Conservation (phyloP, 2,113 vertebrate species). For the Calyptomena viridis region DNA sequence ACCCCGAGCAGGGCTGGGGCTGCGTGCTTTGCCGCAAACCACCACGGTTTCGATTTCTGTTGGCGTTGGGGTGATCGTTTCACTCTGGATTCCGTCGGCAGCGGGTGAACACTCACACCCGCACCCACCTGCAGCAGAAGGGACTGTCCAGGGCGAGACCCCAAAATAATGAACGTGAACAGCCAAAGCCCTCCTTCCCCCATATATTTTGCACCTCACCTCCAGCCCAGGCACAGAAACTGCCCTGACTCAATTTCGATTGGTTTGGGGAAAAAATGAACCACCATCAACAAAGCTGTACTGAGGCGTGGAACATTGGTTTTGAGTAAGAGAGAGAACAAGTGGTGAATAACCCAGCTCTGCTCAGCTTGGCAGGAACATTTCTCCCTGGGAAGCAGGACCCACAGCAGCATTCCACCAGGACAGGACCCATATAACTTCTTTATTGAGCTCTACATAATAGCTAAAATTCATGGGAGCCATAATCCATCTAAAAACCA, state of each 20-base stretch:
- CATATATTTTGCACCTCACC: not conserved
- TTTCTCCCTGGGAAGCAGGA: not conserved
- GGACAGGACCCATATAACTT: not conserved
- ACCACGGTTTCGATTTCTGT: not conserved
- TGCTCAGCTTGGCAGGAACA: not conserved
- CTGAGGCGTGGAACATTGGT: not conserved
- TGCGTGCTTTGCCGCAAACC: not conserved
- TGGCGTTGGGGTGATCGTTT: not conserved
- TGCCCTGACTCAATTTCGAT: fast-evolving
- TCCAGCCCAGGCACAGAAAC: not conserved
- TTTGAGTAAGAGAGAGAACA: not conserved
- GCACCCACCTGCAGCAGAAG: fast-evolving
- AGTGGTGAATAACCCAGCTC: not conserved
- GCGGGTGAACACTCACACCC: fast-evolving
- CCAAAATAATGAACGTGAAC: fast-evolving
- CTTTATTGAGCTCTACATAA: not conserved
- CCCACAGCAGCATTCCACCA: not conserved
- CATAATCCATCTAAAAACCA: not conserved
- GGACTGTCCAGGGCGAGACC: fast-evolving
- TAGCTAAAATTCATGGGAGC: not conserved
- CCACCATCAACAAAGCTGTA: fast-evolving
- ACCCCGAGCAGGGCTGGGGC: not conserved
- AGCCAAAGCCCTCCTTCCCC: not conserved
- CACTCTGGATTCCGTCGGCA: fast-evolving
- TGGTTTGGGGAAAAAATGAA: not conserved